phyloP scores from a whole-genome alignment of 2,888 invertebrate genomes.

The Xestoiulus laeticollis region DNA sequence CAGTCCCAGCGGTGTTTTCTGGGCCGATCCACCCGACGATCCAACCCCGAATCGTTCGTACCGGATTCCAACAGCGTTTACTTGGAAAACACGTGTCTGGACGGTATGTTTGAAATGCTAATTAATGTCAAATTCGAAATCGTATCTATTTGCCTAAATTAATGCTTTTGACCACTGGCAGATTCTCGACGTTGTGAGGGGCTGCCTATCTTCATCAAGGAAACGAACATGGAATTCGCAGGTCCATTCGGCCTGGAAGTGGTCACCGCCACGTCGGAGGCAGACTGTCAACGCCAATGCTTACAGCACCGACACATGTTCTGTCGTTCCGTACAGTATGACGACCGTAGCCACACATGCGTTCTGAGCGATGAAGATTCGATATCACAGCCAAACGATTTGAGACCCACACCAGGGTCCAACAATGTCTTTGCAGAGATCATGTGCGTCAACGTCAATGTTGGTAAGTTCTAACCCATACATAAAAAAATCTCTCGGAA shows the following conservation, averaged over 20 bases:
- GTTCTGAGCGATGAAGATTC: conserved; percentile 92
- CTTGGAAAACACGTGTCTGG: conserved; percentile 88
- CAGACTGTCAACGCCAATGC: conserved; percentile 89
- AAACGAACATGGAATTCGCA: conserved; percentile 85
- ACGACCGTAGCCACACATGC: conserved; percentile 85
- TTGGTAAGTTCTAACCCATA: no score
- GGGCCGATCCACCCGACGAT: conserved; percentile 83
- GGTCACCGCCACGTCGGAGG: conserved; percentile 83
- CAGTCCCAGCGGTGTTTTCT: conserved; percentile 80
- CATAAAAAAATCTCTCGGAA: no score
- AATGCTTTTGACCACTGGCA: conserved; percentile 62
- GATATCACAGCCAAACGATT: conserved; percentile 86
- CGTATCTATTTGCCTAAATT: not conserved
- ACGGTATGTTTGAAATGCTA: conserved; percentile 70
- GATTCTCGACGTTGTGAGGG: conserved; percentile 88
- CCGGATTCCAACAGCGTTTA: conserved; percentile 89
- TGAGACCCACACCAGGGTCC: conserved; percentile 67
- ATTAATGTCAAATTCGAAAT: not conserved
- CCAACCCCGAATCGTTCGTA: conserved; percentile 83
- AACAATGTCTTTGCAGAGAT: conserved; percentile 80
- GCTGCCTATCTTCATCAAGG: conserved; percentile 85
- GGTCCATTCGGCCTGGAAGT: conserved; percentile 90
- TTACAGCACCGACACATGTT: conserved; percentile 70
- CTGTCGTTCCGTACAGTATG: conserved; percentile 88
- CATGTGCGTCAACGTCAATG: conserved; percentile 78